Evolutionary conservation across 2,113 vertebrate genomes (phyloP).

Genomic region (Cryptotis parvus): DNA sequence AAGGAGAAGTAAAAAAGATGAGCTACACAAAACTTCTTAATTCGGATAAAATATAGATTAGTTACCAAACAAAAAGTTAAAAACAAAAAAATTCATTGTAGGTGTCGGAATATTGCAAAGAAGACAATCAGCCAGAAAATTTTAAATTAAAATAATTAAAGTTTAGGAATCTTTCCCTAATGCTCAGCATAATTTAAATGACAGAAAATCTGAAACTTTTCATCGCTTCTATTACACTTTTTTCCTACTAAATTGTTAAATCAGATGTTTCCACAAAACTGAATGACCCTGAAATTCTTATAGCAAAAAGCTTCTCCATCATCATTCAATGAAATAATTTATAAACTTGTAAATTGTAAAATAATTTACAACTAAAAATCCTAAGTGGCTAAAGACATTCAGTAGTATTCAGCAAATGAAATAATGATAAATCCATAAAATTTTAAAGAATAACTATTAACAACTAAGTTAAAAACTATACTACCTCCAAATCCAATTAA

Average conservation of each 20-base stretch:
- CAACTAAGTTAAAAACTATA: background rate
- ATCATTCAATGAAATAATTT: slow-evolving; percentile 47
- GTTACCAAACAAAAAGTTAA: background rate
- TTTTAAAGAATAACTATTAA: background rate
- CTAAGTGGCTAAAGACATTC: slow-evolving; percentile 20
- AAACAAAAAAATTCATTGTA: background rate
- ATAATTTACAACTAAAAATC: background rate
- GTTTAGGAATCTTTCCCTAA: background rate
- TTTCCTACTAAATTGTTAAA: background rate
- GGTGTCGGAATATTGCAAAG: background rate
- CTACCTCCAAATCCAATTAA: background rate
- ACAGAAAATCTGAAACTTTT: slow-evolving; percentile 1
- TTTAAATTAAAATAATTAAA: slow-evolving; percentile 13
- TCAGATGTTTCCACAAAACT: background rate
- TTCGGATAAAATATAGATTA: background rate
- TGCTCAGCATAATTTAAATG: background rate
- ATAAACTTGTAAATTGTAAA: slow-evolving; percentile 13
- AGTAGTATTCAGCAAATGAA: background rate
- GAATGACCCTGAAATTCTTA: slow-evolving; percentile 12
- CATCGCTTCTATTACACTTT: background rate
- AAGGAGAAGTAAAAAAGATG: too few species aligned
- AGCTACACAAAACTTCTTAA: background rate
- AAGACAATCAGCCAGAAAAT: background rate
- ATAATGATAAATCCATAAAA: slow-evolving; percentile 4
- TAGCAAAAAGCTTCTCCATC: background rate